Evolutionary conservation across 2,888 invertebrate species (phyloP), one percentile per base, ranked within the genome.

Genomic region (Leptinotarsa juncta): DNA sequence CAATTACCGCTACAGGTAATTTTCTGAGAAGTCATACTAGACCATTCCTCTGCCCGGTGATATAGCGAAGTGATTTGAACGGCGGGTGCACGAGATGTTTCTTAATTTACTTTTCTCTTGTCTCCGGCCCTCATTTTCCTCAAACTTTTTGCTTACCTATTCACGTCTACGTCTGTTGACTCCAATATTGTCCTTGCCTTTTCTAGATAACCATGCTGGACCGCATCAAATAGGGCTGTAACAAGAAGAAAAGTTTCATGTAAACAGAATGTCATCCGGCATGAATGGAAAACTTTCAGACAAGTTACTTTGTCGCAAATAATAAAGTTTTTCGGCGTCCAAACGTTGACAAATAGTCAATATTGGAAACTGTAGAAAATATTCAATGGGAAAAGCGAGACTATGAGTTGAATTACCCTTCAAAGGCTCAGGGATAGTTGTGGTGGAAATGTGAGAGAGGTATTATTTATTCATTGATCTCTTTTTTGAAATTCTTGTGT

Each of bases 131-230:
- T 62, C 32, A n/a, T n/a, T 42, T 32, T 18, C 42, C 49, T 20
- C 3, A 5, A 66, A 51, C 50, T 50, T 26, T 67, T 67, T 51
- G 50, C 87, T 86, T 89, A 97, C 97, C 96, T 96, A 89, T 98
- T 98, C 75, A 98, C 94, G 87, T 98, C 96, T 71, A 97, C 94
- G 85, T 96, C 96, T 1, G 96, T 96, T 42, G 96, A 96, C 85
- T 97, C 96, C 85, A 98, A 89, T 84, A 98, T 97, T 71, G 95
- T 95, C 82, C 95, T 92, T 12, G 97, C 96, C 86, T 96, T 96
- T 84, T 97, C 97, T 84, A 97, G 89, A 87, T 98, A 97, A 70
- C 97, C 97, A 89, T 97, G 96, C 89, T 98, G 98, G 53, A 98
- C 96, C 7, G 98, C 98, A 53, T 96, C 95, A 87, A 98, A 97